phyloP scores from a whole-genome alignment of 2,113 vertebrate species.

The Arizona elegans region DNA sequence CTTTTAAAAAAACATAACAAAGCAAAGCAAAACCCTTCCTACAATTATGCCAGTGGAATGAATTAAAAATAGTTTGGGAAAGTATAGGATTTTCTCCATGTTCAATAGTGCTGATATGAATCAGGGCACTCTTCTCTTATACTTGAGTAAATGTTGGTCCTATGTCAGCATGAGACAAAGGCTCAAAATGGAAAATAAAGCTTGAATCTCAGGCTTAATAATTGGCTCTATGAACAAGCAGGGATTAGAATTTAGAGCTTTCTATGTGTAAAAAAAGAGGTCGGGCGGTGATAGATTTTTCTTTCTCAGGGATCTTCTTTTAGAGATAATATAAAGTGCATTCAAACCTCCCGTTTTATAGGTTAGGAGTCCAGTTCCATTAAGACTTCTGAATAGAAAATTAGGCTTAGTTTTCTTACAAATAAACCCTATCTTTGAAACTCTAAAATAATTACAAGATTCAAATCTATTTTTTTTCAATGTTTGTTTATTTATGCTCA shows the following conservation, averaged over 20 bases:
- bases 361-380: neutral
- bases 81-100: neutral
- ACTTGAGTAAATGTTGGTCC: neutral
- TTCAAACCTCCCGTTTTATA: neutral
- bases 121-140: neutral
- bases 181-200: neutral
- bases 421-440: neutral
- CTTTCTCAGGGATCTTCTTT: neutral
- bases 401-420: neutral
- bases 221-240: neutral
- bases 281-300: neutral
- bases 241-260: neutral
- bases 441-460: neutral
- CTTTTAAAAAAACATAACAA: neutral
- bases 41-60: neutral
- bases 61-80: neutral
- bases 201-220: neutral
- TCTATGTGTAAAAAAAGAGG: neutral
- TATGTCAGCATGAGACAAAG: neutral
- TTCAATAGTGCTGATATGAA: neutral
- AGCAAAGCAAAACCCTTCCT: neutral
- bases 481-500: neutral
- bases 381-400: neutral
- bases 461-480: neutral
- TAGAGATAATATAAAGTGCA: neutral